Base-by-base conservation (phyloP, 2,113 vertebrate species). In the Nannospalax galili region DNA sequence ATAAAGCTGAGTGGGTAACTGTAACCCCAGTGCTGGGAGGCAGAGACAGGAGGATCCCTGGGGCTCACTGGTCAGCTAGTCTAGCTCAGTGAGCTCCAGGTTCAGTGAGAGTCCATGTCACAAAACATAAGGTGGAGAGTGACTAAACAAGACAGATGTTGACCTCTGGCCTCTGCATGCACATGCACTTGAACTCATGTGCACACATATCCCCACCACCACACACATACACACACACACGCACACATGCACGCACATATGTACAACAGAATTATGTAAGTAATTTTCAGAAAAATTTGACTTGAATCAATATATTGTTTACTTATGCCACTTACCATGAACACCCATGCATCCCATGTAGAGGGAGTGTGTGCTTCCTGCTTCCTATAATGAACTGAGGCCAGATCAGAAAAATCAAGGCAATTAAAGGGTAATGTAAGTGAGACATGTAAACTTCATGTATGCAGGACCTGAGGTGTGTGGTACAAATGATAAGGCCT, bases 241-340 rank as follows among this genome's bases (percentile, higher is more conserved):
- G 26, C 30, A 80, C 7, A 58, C 48, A 6, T 52, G 6, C 48
- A 52, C 48, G 6, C 48, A 65, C 64, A 65, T 65, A 65, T 65
- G 10, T 28, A 81, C 30, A 60, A 45, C 58, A 11, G 1, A 22
- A 72, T 69, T 91, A 42, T 35, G 3, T 35, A 93, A 88, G 11
- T 65, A 70, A 56, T 84, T 84, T 90, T 22, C 42, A 80, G n/a
- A 65, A 70, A 89, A 93, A 78, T 60, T 91, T 93, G 40, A 84
- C n/a, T 89, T 79, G 58, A 90, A 60, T 5, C 77, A 75, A 35
- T 37, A 92, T 69, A 35, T 24, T 75, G 52, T 65, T 20, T 84
- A 74, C 24, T 80, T 88, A 88, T 75, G 73, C 26, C 14, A n/a
- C 4, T 81, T 75, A 86, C 52, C 73, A 26, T 82, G 24, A 81